Conservation (phyloP, 2,888 invertebrate genomes). For the Caenorhabditis panamensis region DNA sequence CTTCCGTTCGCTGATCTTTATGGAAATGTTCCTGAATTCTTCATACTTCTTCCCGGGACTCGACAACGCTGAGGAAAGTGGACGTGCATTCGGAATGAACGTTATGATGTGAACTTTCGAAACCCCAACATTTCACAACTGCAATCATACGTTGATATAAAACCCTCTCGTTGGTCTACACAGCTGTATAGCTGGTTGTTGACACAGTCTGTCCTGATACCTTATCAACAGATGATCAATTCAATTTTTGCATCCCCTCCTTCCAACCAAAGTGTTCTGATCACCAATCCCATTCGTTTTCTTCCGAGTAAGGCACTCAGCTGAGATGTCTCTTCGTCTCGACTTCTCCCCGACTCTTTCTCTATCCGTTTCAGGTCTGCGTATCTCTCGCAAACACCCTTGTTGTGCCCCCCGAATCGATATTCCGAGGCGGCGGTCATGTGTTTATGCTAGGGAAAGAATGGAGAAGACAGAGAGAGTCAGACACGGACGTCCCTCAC, state of each 20-base stretch:
- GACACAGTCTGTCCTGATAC: neutral
- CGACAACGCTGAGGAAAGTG: too few relatives aligned
- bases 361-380: neutral
- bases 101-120: neutral
- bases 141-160: slow-evolving; percentile 1
- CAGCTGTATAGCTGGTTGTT: slow-evolving; percentile 1
- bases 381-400: neutral
- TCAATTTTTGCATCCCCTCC: slow-evolving; percentile 1
- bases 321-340: neutral
- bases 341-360: slow-evolving; percentile 12
- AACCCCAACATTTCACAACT: slow-evolving; percentile 13
- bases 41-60: too few relatives aligned
- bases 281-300: neutral
- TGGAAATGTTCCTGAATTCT: too few relatives aligned
- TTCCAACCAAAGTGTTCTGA: neutral
- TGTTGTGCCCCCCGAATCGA: slow-evolving; percentile 23
- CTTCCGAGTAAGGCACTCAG: too few relatives aligned
- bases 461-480: slow-evolving; percentile 6
- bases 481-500: slow-evolving; percentile 1
- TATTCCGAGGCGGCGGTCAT: slow-evolving; percentile 38
- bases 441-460: slow-evolving; percentile 32
- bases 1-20: too few relatives aligned
- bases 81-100: too few relatives aligned
- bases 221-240: neutral
- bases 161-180: neutral